Evolutionary conservation across 2,888 invertebrate species (phyloP).

Genomic region (Conistra vaccinii): DNA sequence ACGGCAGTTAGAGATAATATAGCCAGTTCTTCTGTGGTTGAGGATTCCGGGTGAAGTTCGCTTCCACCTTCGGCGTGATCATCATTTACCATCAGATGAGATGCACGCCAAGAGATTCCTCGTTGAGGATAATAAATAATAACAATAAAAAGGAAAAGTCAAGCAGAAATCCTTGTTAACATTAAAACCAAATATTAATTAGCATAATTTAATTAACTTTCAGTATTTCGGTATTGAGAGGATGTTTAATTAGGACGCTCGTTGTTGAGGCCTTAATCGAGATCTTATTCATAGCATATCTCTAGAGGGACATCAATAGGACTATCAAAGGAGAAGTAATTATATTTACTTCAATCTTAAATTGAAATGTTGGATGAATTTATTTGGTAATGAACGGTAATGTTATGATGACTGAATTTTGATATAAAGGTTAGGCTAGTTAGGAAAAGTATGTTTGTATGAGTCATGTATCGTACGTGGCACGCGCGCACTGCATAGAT

Average conservation of each 20-base stretch:
- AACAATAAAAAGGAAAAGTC: not conserved
- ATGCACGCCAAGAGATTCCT: too few species aligned
- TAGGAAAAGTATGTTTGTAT: too few species aligned
- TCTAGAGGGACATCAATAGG: conserved; percentile 49
- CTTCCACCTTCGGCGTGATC: too few species aligned
- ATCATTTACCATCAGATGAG: too few species aligned
- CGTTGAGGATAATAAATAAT: too few species aligned
- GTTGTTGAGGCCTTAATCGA: conserved; percentile 49
- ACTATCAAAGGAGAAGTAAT: conserved; percentile 51
- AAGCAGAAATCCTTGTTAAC: conserved; percentile 2
- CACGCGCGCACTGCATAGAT: too few species aligned
- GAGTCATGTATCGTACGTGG: too few species aligned
- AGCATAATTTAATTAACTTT: conserved; percentile 54
- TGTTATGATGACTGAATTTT: too few species aligned
- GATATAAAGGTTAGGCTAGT: not conserved
- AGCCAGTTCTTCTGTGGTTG: too few species aligned
- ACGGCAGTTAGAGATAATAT: too few species aligned
- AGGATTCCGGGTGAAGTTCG: too few species aligned
- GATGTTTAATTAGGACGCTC: conserved; percentile 59
- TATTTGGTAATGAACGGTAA: conserved; percentile 28
- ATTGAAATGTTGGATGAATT: conserved; percentile 45
- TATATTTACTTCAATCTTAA: conserved; percentile 45
- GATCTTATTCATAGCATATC: conserved; percentile 57
- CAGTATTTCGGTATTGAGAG: conserved; percentile 47
- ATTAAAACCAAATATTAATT: conserved; percentile 42